Evolutionary conservation across 2,888 invertebrate species (phyloP).

Genomic region (Arge pagana): DNA sequence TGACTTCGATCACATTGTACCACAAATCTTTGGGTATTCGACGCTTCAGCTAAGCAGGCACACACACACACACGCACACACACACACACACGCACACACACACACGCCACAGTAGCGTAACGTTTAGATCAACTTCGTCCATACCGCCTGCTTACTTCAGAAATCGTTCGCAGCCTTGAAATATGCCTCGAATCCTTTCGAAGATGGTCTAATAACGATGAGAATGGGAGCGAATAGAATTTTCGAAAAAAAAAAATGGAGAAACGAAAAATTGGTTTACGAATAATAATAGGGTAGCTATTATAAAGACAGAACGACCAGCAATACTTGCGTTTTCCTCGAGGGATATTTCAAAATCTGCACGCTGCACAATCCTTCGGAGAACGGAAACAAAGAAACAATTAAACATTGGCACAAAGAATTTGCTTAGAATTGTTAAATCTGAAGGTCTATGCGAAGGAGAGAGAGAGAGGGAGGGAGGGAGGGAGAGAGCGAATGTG

Average conservation of each 20-base stretch:
- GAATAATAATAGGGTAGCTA: too few species aligned
- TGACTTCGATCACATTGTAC: too few species aligned
- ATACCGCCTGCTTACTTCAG: slow-evolving; percentile 29
- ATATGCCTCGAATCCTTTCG: too few species aligned
- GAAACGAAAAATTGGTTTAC: not conserved
- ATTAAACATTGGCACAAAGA: slow-evolving; percentile 42
- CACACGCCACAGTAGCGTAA: not conserved
- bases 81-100: too few species aligned
- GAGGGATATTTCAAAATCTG: not conserved
- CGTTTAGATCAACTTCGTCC: slow-evolving; percentile 36
- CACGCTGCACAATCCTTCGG: slow-evolving; percentile 1
- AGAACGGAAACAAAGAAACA: slow-evolving; percentile 9
- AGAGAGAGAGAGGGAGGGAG: slow-evolving; percentile 29
- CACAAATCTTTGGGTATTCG: not conserved
- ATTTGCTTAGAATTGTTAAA: slow-evolving; percentile 36
- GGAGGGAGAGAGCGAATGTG: slow-evolving; percentile 25
- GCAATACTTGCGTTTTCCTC: too few species aligned
- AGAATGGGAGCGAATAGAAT: too few species aligned
- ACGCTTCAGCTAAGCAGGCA: not conserved
- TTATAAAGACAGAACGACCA: too few species aligned
- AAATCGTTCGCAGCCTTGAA: too few species aligned
- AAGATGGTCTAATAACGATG: too few species aligned
- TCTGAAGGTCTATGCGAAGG: slow-evolving; percentile 30
- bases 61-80: not conserved
- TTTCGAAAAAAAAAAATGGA: not conserved